These are phyloP conservation scores for Carlito syrichta DNA, from an alignment of 2,113 vertebrate genomes.

Conservation along the genomic window DNA sequence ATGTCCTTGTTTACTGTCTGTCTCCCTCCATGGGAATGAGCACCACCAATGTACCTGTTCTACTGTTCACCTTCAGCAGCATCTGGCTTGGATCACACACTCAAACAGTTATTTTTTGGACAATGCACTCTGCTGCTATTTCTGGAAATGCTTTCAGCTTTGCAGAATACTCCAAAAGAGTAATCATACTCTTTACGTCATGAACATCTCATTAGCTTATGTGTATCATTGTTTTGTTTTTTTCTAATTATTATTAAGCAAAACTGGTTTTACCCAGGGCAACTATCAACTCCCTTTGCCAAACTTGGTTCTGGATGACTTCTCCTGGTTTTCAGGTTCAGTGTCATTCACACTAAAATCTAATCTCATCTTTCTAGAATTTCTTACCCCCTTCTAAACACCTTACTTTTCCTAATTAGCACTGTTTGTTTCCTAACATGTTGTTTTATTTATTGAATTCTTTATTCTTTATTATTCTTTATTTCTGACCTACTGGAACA, in stretches of 20 bases:
- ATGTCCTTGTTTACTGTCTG: neutral
- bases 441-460: neutral
- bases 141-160: neutral
- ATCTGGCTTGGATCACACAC: rapidly evolving
- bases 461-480: neutral
- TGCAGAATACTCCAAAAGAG: neutral
- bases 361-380: neutral
- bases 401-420: neutral
- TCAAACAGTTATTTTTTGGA: neutral
- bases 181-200: neutral
- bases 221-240: neutral
- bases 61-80: rapidly evolving
- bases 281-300: neutral
- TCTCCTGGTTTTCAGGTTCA: neutral
- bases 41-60: rapidly evolving
- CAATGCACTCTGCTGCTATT: neutral
- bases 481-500: neutral
- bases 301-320: neutral
- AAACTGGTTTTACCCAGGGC: neutral
- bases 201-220: neutral
- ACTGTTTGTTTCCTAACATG: neutral
- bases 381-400: neutral
- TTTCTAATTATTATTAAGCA: neutral
- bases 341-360: neutral
- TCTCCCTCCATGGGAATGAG: neutral